These are phyloP conservation scores for Antedon mediterranea DNA, from an alignment of 53 echinoderm and acorn worm species.

Conservation along the genomic window DNA sequence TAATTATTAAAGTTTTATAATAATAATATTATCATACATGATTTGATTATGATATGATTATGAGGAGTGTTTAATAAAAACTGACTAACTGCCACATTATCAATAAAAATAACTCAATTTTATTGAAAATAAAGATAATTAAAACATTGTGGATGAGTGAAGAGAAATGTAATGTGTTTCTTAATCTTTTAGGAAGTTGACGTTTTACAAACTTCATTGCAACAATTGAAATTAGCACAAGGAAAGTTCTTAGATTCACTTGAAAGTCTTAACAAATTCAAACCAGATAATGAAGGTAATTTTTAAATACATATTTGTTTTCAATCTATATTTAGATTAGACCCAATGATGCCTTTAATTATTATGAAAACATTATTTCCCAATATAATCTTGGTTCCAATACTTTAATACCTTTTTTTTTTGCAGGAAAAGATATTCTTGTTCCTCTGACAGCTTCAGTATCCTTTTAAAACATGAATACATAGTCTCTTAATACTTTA, in stretches of 20 bases:
- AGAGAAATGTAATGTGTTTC: too few species aligned
- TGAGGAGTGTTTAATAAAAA: too few species aligned
- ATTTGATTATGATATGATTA: too few species aligned
- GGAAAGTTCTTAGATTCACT: slow-evolving; percentile 74
- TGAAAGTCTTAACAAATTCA: slow-evolving; percentile 70
- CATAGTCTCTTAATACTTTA: too few species aligned
- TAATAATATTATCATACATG: too few species aligned
- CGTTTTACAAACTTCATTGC: slow-evolving; percentile 66
- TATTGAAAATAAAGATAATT: too few species aligned
- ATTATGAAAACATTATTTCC: background rate
- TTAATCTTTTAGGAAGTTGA: slow-evolving; percentile 99
- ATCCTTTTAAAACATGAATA: slow-evolving; percentile 47
- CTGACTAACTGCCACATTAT: too few species aligned
- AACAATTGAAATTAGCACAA: slow-evolving; percentile 88
- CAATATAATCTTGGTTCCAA: background rate
- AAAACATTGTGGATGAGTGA: too few species aligned
- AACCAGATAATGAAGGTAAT: slow-evolving; percentile 62
- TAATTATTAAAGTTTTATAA: too few species aligned
- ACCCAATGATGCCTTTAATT: background rate
- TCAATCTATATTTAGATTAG: too few species aligned
- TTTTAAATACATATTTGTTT: background rate
- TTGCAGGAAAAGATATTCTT: slow-evolving; percentile 79
- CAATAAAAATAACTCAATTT: too few species aligned
- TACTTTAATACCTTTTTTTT: background rate
- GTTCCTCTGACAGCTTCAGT: slow-evolving; percentile 94